Evolutionary conservation across 2,797 vertebrate genomes (phyloP), one percentile per base, ranked within the genome.

Genomic region (Pangasius mekongensis): DNA sequence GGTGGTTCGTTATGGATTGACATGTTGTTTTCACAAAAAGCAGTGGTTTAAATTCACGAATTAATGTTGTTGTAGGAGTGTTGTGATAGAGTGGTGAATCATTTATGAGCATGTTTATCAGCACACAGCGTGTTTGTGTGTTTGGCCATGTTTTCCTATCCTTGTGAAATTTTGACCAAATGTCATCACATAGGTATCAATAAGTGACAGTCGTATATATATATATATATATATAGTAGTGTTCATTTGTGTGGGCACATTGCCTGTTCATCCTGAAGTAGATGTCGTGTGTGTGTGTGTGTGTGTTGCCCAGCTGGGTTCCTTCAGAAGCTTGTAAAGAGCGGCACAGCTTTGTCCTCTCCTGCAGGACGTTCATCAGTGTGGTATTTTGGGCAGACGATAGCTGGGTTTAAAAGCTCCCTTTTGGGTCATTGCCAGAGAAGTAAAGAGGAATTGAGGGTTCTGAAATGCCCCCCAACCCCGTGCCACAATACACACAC

Each of bases 321-420:
- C 83, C 78, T 89, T 39, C 66, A 49, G 80, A 85, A 52, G 74
- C 86, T 89, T 49, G 83, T 60, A 33, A 67, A 74, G 85, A 60
- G 64, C 56, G 66, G 83, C 83, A 66, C 36, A 71, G 80, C 62
- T 81, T 92, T 88, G 76, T 93, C 87, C 92, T 90, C 77, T 58
- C 86, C 90, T 87, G 90, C 92, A 91, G 91, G 85, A 87, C 86
- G 91, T 77, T 93, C 77, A 89, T 91, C 88, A 81, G 92, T 91
- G 88, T 56, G 91, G 90, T 94, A 93, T 94, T 94, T 93, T 94
- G 92, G 92, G 91, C 87, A 62, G 56, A 92, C 92, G 91, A 92
- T 91, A 92, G 87, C 86, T 89, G 93, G 92, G 91, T 89, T 91
- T 86, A 83, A 91, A 85, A 86, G 86, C 87, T 89, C 90, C 86